Evolutionary conservation across 1,140 invertebrate species (phyloP).

Genomic region (Anagrus nilaparvatae): DNA sequence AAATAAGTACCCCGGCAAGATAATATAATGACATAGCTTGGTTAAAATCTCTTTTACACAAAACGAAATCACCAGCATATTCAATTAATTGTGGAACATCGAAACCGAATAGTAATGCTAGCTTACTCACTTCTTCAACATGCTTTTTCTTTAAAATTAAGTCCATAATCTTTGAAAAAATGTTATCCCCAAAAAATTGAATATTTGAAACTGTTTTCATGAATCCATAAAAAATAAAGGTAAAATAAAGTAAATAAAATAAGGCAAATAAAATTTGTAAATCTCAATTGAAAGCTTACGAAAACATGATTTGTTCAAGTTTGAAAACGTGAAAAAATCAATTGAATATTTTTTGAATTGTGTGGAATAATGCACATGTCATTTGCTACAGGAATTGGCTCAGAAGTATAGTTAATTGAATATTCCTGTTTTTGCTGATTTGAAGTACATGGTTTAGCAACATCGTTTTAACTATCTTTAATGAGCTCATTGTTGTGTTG

Average conservation of each 20-base stretch:
- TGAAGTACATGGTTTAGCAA: neutral
- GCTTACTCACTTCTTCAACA: constrained; percentile 45
- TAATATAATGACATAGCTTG: constrained; percentile 62
- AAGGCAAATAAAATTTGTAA: too few relatives aligned
- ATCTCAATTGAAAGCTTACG: too few relatives aligned
- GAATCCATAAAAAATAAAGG: constrained; percentile 39
- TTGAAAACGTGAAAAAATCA: constrained; percentile 43
- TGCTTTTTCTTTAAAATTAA: constrained; percentile 47
- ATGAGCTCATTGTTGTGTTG: too few relatives aligned
- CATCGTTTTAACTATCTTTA: constrained; percentile 22
- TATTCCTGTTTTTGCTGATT: constrained; percentile 13
- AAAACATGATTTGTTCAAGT: constrained; percentile 41
- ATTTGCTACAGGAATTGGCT: constrained; percentile 27
- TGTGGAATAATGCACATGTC: constrained; percentile 43
- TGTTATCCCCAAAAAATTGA: constrained; percentile 43
- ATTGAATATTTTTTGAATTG: constrained; percentile 37
- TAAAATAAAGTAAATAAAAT: too few relatives aligned
- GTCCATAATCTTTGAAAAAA: constrained; percentile 57
- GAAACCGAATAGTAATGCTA: constrained; percentile 51
- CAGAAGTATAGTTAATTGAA: constrained; percentile 6
- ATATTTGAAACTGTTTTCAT: constrained; percentile 47
- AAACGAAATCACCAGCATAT: constrained; percentile 58
- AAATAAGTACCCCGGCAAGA: constrained; percentile 55
- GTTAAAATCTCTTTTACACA: constrained; percentile 52
- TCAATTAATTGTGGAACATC: constrained; percentile 61